Base-by-base conservation (phyloP, 1,140 invertebrate species). In the Reticulitermes speratus region DNA sequence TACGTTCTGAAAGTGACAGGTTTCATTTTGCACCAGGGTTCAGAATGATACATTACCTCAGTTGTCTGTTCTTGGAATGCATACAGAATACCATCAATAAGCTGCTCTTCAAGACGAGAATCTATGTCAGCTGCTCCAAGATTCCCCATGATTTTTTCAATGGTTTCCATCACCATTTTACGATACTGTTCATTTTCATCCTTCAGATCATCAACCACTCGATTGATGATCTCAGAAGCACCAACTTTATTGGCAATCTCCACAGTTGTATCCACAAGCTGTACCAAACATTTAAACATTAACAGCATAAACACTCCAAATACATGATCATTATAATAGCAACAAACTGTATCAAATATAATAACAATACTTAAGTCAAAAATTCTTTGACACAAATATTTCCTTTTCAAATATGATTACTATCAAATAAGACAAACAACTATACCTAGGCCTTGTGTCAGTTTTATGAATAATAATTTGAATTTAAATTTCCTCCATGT, bases 131-230 rank as follows among this genome's bases (percentile, higher is more conserved):
- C 97, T 0, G 98, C 98, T 59, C 99, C 99, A 32, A 99, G 93
- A 91, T 99, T 98, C 12, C 96, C 97, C 94, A 99, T 98, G 86
- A 99, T 97, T 91, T 99, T 99, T 91, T 99, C 99, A 87, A 99
- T 99, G 0, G 98, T 99, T 91, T 99, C 99, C 98, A 99, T 99
- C 1, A 99, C 99, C 99, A 99, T 99, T 93, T 99, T 99, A 87
- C 99, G 94, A 91, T 99, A 99, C 89, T 99, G 98, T 91, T 99
- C 99, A 91, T 99, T 99, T 92, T 99, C 99, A 91, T 99, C 99
- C 92, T 99, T 99, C 55, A 99, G 92, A 92, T 99, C 99, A 89
- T 99, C 99, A 0, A 99, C 99, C 81, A 99, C 98, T 85, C 99
- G 94, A 90, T 98, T 98, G 85, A 99, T 98, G 87, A 99, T 99